These are phyloP conservation scores for Phalloptychus januarius DNA, from an alignment of 2,797 vertebrate species.

Conservation along the genomic window DNA sequence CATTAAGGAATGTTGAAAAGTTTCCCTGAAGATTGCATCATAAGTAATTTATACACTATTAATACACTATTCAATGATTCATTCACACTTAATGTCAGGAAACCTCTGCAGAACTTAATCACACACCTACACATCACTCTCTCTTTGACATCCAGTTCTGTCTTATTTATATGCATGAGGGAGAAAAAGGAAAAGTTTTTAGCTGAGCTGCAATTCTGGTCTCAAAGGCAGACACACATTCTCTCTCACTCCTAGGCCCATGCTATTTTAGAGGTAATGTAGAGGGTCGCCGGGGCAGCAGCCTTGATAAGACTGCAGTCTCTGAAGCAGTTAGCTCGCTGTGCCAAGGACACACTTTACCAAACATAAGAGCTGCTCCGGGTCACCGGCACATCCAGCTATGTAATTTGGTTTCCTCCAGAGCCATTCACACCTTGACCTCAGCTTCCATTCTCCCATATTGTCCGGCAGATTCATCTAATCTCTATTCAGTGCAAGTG, in stretches of 20 bases:
- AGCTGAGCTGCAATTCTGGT: conserved; percentile 25
- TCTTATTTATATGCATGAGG: not conserved
- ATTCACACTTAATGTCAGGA: conserved; percentile 9
- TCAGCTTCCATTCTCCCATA: conserved; percentile 28
- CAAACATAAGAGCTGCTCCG: conserved; percentile 55
- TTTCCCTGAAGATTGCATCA: not conserved
- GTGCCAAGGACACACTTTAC: conserved; percentile 64
- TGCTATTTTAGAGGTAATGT: conserved; percentile 29
- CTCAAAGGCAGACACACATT: conserved; percentile 6
- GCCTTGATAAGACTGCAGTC: conserved; percentile 65
- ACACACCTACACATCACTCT: not conserved
- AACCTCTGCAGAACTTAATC: not conserved
- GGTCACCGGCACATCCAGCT: conserved; percentile 61
- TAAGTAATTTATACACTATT: conserved; percentile 9
- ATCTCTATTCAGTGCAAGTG: conserved; percentile 5
- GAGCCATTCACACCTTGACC: conserved; percentile 53
- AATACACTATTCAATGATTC: conserved; percentile 11
- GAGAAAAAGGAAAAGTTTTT: conserved; percentile 2
- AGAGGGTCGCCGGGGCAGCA: conserved; percentile 39
- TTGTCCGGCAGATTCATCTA: conserved; percentile 19
- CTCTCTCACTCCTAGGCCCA: conserved; percentile 19
- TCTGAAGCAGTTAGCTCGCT: conserved; percentile 46
- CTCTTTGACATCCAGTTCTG: not conserved
- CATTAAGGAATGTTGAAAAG: conserved; percentile 20
- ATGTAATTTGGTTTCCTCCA: conserved; percentile 44